Evolutionary conservation across 2,888 invertebrate genomes (phyloP).

Genomic region (Noctua comes): DNA sequence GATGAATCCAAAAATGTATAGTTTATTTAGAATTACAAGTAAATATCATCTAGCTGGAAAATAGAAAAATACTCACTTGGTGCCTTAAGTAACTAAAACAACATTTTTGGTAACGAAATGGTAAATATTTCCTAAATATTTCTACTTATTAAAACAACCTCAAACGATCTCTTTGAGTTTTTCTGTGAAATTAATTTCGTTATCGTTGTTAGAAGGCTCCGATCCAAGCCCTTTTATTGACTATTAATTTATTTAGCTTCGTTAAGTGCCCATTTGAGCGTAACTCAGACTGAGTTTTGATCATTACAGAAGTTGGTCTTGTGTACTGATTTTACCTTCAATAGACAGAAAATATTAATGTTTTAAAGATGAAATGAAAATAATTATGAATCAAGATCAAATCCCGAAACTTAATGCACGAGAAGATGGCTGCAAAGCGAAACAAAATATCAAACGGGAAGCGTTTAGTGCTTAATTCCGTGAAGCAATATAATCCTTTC

Average conservation of each 20-base stretch:
- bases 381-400: conserved; percentile 5
- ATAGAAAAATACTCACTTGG: background rate
- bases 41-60: background rate
- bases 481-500: conserved; percentile 46
- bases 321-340: conserved; percentile 25
- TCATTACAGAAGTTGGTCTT: conserved; percentile 50
- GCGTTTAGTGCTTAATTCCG: conserved; percentile 25
- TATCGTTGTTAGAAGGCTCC: conserved; percentile 44
- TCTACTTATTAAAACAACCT: conserved; percentile 46
- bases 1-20: background rate
- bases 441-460: conserved; percentile 35
- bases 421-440: conserved; percentile 27
- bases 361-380: conserved; percentile 14
- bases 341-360: conserved; percentile 24
- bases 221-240: conserved; percentile 55
- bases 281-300: conserved; percentile 51
- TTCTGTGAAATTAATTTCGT: conserved; percentile 53
- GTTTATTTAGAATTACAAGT: background rate
- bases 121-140: conserved; percentile 32
- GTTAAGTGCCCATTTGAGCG: conserved; percentile 56
- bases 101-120: conserved; percentile 12
- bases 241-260: conserved; percentile 63
- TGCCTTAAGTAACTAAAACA: background rate
- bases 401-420: conserved; percentile 18
- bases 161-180: conserved; percentile 40